These are phyloP conservation scores for Ectemnius lituratus DNA, from an alignment of 2,888 invertebrate species.

Conservation along the genomic window DNA sequence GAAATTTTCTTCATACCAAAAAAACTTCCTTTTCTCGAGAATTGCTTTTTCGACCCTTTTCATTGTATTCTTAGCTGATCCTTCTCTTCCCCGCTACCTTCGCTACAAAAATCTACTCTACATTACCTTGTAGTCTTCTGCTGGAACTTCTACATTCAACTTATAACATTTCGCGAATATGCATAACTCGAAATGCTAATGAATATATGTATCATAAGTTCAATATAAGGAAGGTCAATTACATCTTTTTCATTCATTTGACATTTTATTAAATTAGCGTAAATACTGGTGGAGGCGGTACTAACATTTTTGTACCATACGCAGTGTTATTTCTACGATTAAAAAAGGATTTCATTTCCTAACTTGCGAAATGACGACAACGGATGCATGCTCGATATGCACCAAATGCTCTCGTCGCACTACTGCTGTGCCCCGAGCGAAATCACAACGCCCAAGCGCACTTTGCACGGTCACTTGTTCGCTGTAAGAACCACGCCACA, in stretches of 20 bases:
- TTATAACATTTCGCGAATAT: background rate
- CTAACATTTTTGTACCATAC: too few relatives aligned
- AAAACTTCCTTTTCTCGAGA: constrained; percentile 44
- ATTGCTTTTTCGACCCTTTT: constrained; percentile 52
- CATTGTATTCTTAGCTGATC: constrained; percentile 50
- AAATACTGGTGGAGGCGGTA: too few relatives aligned
- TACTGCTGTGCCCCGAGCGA: constrained; percentile 23
- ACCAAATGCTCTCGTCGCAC: constrained; percentile 48
- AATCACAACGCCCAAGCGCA: constrained; percentile 67
- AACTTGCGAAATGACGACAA: constrained; percentile 37
- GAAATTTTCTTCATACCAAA: constrained; percentile 37
- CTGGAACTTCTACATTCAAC: constrained; percentile 1
- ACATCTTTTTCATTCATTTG: background rate
- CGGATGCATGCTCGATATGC: constrained; percentile 51
- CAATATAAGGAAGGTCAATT: background rate
- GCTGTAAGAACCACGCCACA: constrained; percentile 62
- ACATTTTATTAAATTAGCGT: too few relatives aligned
- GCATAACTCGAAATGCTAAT: background rate
- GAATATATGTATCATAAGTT: background rate
- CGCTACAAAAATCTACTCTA: constrained; percentile 39
- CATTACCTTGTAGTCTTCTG: background rate
- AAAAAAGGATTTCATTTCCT: background rate
- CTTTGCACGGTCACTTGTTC: constrained; percentile 69
- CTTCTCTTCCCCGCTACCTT: constrained; percentile 45
- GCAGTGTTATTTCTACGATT: background rate